Conservation (phyloP, 2,113 vertebrate genomes). For the Phaethon lepturus region DNA sequence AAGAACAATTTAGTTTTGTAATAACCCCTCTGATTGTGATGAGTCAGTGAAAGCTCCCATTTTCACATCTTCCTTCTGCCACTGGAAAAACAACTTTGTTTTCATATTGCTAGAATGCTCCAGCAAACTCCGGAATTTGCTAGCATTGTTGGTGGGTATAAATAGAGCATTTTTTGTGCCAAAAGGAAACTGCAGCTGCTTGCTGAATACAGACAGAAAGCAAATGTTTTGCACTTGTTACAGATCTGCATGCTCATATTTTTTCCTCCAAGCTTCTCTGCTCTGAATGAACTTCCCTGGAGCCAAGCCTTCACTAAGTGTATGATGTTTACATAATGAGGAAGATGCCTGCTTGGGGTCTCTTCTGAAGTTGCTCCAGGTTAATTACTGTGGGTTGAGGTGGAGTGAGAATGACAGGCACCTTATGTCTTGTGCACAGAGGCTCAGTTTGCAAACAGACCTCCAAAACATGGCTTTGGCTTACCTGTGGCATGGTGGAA, state of each 20-base stretch:
- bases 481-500: not conserved
- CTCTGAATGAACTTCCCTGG: not conserved
- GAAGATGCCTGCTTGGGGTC: not conserved
- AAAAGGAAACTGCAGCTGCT: slow-evolving; percentile 41
- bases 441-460: not conserved
- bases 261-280: not conserved
- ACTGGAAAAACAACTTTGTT: slow-evolving; percentile 11
- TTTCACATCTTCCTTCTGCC: slow-evolving; percentile 46
- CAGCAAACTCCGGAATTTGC: slow-evolving; percentile 2
- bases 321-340: not conserved
- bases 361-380: not conserved
- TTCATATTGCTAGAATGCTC: not conserved
- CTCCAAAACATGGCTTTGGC: not conserved
- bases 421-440: rapidly evolving
- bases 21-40: slow-evolving; percentile 40
- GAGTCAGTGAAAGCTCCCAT: slow-evolving; percentile 54
- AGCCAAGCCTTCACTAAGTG: not conserved
- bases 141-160: not conserved
- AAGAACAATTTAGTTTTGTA: slow-evolving; percentile 40
- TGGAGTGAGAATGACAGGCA: not conserved
- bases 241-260: not conserved
- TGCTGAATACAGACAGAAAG: slow-evolving; percentile 18
- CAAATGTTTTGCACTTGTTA: slow-evolving; percentile 19
- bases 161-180: not conserved
- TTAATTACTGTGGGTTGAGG: not conserved